Evolutionary conservation across 2,888 invertebrate genomes (phyloP).

Genomic region (Parnassius smintheus): DNA sequence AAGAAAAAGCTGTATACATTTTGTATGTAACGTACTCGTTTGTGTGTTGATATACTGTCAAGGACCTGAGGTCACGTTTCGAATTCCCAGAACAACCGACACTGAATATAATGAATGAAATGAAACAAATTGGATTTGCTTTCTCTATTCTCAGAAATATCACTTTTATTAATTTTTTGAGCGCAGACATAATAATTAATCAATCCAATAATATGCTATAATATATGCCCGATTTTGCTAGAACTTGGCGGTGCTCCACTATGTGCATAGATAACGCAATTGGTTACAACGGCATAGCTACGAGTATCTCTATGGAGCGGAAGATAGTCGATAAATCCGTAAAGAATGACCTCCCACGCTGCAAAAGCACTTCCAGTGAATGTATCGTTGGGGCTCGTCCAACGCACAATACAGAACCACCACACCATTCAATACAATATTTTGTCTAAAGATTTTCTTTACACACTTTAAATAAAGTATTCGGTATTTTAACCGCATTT

Average conservation of each 20-base stretch:
- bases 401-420: background rate
- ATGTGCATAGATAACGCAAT: no score
- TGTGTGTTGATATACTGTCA: no score
- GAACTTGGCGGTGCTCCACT: no score
- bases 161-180: background rate
- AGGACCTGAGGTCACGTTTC: no score
- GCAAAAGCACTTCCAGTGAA: background rate
- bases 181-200: background rate
- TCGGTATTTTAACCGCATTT: no score
- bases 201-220: background rate
- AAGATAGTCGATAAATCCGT: background rate
- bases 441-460: background rate
- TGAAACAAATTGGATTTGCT: constrained; percentile 3
- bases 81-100: no score
- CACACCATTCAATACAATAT: background rate
- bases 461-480: no score
- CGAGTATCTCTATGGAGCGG: background rate
- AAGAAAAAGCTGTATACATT: no score
- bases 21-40: no score
- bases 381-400: background rate
- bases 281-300: background rate
- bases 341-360: background rate
- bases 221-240: background rate
- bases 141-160: background rate
- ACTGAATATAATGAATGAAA: constrained; percentile 6